phyloP scores from a whole-genome alignment of 2,888 invertebrate species.

The Drosophila algonquin region DNA sequence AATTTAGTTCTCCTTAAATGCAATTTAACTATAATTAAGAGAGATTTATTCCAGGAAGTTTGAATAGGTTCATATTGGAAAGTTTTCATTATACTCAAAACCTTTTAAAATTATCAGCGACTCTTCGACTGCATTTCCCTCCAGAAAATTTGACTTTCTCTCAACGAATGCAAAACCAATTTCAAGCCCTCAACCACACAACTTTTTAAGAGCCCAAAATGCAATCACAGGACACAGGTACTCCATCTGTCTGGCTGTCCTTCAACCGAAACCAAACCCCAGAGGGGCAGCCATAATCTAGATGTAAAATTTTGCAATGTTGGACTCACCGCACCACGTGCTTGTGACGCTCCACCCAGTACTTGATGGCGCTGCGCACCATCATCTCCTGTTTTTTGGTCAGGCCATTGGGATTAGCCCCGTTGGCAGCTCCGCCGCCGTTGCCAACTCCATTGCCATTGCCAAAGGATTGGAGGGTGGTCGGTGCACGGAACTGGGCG shows the following conservation, averaged over 20 bases:
- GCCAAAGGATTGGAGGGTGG: slow-evolving; percentile 87
- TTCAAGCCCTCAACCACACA: slow-evolving; percentile 2
- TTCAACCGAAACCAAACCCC: not conserved
- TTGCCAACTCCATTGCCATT: slow-evolving; percentile 78
- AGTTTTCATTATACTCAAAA: not conserved
- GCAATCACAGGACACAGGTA: slow-evolving; percentile 15
- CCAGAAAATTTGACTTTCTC: not conserved
- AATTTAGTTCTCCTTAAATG: too few species aligned
- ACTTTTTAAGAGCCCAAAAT: slow-evolving; percentile 9
- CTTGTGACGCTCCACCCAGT: slow-evolving; percentile 95
- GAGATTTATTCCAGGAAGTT: too few species aligned
- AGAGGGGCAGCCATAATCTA: slow-evolving; percentile 16
- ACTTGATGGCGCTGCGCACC: slow-evolving; percentile 93
- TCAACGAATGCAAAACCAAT: slow-evolving; percentile 15
- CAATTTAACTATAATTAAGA: too few species aligned
- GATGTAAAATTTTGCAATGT: slow-evolving; percentile 19
- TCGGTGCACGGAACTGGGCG: slow-evolving; percentile 88
- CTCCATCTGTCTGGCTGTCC: not conserved
- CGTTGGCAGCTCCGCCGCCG: slow-evolving; percentile 83
- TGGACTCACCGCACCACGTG: slow-evolving; percentile 91
- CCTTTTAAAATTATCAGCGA: not conserved
- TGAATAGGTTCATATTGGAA: not conserved
- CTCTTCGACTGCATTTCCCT: not conserved
- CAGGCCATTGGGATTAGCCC: slow-evolving; percentile 90
- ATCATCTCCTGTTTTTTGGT: slow-evolving; percentile 93